Conservation (phyloP, 1,140 invertebrate species). For the Trypoxylus dichotomus region DNA sequence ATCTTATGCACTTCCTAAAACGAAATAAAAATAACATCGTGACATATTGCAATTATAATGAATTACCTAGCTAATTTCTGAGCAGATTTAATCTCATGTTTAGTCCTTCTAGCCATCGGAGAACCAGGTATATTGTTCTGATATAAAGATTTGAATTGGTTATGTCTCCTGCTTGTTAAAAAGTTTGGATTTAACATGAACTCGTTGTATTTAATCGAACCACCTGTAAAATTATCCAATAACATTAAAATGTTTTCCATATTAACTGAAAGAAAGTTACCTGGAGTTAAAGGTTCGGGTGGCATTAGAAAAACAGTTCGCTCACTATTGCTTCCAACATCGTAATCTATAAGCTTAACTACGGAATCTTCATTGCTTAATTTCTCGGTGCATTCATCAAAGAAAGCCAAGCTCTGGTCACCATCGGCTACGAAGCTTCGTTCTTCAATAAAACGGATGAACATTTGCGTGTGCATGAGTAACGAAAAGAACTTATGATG, state of each 20-base stretch:
- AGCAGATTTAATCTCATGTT: slow-evolving; percentile 91
- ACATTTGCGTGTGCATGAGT: slow-evolving; percentile 94
- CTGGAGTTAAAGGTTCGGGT: slow-evolving; percentile 69
- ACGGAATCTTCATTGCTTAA: slow-evolving; percentile 63
- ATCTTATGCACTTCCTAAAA: slow-evolving; percentile 49
- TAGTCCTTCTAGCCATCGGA: slow-evolving; percentile 88
- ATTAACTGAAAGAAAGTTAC: not conserved
- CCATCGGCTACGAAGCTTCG: slow-evolving; percentile 97
- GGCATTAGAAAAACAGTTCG: slow-evolving; percentile 94
- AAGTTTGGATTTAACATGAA: slow-evolving; percentile 59
- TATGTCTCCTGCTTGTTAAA: slow-evolving; percentile 53
- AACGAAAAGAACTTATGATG: slow-evolving; percentile 90
- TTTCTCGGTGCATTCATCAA: slow-evolving; percentile 94
- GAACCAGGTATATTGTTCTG: slow-evolving; percentile 71
- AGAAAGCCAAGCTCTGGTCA: slow-evolving; percentile 92
- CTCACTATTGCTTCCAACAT: slow-evolving; percentile 66
- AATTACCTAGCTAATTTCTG: slow-evolving; percentile 74
- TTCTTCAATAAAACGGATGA: slow-evolving; percentile 98
- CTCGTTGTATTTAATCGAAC: slow-evolving; percentile 57
- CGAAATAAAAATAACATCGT: not conserved
- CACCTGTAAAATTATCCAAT: slow-evolving; percentile 46
- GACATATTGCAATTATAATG: not conserved
- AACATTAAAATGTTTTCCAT: not conserved
- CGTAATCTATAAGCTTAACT: slow-evolving; percentile 49
- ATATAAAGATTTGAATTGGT: slow-evolving; percentile 53